phyloP scores from a whole-genome alignment of 2,113 vertebrate species.

The Ailurus styani region DNA sequence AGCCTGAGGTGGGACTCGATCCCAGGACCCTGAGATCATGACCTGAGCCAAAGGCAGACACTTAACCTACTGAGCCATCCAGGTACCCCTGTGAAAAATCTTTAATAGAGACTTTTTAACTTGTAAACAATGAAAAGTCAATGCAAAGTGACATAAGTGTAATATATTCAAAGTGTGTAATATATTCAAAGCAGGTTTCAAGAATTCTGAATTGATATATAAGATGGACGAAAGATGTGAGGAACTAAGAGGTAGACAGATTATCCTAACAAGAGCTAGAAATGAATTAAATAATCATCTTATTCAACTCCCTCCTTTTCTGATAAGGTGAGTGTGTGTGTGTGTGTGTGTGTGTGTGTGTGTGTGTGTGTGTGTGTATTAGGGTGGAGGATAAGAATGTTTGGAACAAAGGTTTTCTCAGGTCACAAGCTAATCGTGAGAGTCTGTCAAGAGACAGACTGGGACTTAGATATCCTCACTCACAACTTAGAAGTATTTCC shows the following conservation, averaged over 20 bases:
- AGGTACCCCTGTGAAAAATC: not conserved
- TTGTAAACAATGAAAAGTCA: not conserved
- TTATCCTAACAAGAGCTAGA: not conserved
- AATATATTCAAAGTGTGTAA: not conserved
- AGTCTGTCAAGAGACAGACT: not conserved
- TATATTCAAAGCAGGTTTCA: not conserved
- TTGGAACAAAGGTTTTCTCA: not conserved
- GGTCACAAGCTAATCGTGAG: not conserved
- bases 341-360: not conserved
- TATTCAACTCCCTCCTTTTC: not conserved
- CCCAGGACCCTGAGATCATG: not conserved
- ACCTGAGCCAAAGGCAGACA: not conserved
- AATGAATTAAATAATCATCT: not conserved
- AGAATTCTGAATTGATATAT: not conserved
- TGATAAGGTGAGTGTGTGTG: not conserved
- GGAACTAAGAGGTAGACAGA: not conserved
- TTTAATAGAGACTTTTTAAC: not conserved
- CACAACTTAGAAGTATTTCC: not conserved
- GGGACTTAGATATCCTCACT: not conserved
- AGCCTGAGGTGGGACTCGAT: not conserved
- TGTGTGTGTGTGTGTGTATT: not conserved
- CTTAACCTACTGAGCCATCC: not conserved
- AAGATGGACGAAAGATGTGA: not conserved
- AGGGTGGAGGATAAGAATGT: not conserved
- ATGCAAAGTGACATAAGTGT: not conserved